phyloP scores from a whole-genome alignment of 2,797 vertebrate species.

The Sebastes vulpes region DNA sequence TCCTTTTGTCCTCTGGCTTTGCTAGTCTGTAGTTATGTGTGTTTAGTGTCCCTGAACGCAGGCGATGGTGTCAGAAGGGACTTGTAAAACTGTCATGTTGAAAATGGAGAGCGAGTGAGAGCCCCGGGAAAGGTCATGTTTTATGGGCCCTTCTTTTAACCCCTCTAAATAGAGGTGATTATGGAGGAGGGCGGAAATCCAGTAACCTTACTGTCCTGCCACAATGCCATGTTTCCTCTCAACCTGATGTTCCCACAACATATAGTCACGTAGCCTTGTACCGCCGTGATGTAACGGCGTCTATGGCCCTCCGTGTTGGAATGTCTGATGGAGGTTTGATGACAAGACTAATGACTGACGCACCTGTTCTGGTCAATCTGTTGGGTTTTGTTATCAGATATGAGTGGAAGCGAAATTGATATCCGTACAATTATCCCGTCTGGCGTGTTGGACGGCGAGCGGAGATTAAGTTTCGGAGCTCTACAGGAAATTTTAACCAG shows the following conservation, averaged over 20 bases:
- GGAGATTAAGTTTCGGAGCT: constrained; percentile 1
- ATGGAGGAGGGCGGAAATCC: constrained; percentile 14
- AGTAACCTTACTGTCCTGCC: constrained; percentile 10
- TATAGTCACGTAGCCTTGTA: background rate
- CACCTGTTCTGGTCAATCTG: background rate
- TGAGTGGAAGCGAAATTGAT: background rate
- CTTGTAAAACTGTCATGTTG: constrained; percentile 58
- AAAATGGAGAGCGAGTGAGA: constrained; percentile 33
- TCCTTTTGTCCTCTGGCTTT: background rate
- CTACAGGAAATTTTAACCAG: constrained; percentile 8
- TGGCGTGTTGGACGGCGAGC: constrained; percentile 12
- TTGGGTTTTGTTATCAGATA: constrained; percentile 37
- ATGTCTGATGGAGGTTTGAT: background rate
- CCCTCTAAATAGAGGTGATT: constrained; percentile 66
- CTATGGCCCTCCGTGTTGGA: background rate
- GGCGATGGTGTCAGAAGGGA: constrained; percentile 43
- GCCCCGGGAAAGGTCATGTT: constrained; percentile 53
- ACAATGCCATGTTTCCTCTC: background rate
- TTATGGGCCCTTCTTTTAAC: constrained; percentile 55
- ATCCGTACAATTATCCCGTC: background rate
- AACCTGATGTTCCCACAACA: constrained; percentile 1
- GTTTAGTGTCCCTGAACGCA: constrained; percentile 30
- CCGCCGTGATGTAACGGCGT: background rate
- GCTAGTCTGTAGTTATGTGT: constrained; percentile 1
- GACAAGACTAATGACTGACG: background rate